Percentiles rank a stretch among this genome's conserved stretches.
Conservation (phyloP, 2,888 invertebrate species). For the Atherix ibis region DNA sequence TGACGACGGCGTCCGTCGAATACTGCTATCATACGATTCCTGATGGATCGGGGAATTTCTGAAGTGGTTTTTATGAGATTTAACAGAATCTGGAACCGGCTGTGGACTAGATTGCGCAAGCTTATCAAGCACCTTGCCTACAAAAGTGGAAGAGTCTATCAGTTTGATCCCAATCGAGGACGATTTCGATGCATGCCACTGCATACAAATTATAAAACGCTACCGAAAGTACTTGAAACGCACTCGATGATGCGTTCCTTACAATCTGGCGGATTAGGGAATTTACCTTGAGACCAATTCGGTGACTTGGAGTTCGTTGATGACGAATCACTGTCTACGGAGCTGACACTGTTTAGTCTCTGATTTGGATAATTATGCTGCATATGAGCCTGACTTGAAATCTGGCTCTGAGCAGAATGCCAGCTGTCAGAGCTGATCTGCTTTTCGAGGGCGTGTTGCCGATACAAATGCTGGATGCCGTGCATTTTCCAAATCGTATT, state of each 20-base stretch:
- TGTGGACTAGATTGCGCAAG: constrained; percentile 24
- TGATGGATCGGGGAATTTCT: constrained; percentile 21
- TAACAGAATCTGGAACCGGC: constrained; percentile 26
- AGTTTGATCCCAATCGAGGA: no score
- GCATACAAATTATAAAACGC: no score
- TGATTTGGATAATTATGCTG: constrained; percentile 11
- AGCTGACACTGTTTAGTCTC: constrained; percentile 23
- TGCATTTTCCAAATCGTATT: no score
- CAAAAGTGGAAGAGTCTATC: no score
- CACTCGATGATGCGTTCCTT: no score
- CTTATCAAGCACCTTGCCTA: constrained; percentile 18
- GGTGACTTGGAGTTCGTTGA: constrained; percentile 23
- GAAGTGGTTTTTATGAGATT: constrained; percentile 23
- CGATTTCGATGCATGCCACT: no score
- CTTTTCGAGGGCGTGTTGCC: constrained; percentile 32
- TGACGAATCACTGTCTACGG: constrained; percentile 26
- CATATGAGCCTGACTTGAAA: constrained; percentile 9
- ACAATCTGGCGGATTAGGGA: no score
- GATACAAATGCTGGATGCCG: constrained; percentile 32
- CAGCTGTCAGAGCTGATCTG: constrained; percentile 37
- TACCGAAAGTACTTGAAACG: no score
- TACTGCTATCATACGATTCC: constrained; percentile 22
- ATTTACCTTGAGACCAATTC: constrained; percentile 24
- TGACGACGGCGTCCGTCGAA: constrained; percentile 25
- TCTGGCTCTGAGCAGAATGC: constrained; percentile 25